Percentiles rank a stretch among this genome's conserved stretches.
Evolutionary conservation across 1,140 invertebrate species (phyloP).

Genomic region (Chrysomallon squamiferum): DNA sequence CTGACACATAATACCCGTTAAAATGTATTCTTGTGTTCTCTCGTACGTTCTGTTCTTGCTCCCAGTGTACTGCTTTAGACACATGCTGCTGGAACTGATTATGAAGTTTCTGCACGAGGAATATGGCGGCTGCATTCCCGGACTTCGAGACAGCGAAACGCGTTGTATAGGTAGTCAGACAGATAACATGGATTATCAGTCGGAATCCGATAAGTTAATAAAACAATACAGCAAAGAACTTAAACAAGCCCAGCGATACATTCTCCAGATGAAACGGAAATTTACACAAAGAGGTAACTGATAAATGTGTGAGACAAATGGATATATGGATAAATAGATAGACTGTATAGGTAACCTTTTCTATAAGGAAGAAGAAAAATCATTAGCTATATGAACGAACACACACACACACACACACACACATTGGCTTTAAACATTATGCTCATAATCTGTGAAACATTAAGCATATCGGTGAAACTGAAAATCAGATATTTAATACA

Average conservation of each 20-base stretch:
- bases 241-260: not conserved
- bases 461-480: too few relatives aligned
- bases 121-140: not conserved
- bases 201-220: not conserved
- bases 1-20: too few relatives aligned
- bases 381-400: not conserved
- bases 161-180: not conserved
- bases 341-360: not conserved
- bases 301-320: not conserved
- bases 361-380: not conserved
- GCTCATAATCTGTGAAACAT: not conserved
- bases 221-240: not conserved
- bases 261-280: conserved; percentile 2
- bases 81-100: not conserved
- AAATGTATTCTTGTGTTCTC: too few relatives aligned
- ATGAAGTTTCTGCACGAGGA: not conserved
- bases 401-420: not conserved
- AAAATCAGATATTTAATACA: too few relatives aligned
- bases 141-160: not conserved
- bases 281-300: not conserved
- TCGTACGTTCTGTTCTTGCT: too few relatives aligned
- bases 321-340: not conserved
- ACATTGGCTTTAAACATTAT: not conserved
- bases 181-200: not conserved
- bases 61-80: not conserved